phyloP scores from a whole-genome alignment of 2,113 vertebrate genomes.

The Puma concolor region DNA sequence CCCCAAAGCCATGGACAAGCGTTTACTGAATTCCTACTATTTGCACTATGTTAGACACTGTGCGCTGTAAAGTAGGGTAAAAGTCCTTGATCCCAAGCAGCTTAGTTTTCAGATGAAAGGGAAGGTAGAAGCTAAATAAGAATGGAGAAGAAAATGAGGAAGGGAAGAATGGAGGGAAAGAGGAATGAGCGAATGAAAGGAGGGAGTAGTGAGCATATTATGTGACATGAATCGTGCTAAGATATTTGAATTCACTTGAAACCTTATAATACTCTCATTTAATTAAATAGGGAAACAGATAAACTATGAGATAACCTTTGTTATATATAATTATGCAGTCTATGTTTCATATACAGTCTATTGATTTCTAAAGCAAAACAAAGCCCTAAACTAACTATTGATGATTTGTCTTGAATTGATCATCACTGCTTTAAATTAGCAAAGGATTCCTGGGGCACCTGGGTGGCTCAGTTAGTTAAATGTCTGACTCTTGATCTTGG shows the following conservation, averaged over 20 bases:
- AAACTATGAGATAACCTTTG: background rate
- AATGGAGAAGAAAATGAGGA: background rate
- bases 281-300: background rate
- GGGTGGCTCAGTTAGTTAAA: too few species aligned
- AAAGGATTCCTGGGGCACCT: background rate
- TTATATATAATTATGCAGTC: background rate
- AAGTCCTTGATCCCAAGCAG: background rate
- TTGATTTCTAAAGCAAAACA: background rate
- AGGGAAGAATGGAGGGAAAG: background rate
- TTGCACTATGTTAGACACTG: background rate
- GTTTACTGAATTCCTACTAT: background rate
- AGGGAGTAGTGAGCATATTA: background rate
- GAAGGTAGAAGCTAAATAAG: background rate
- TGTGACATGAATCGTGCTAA: background rate
- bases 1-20: background rate
- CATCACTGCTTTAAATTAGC: slow-evolving; percentile 17
- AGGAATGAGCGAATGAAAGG: background rate
- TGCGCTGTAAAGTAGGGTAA: background rate
- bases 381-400: background rate
- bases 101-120: background rate
- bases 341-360: background rate
- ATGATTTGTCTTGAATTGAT: background rate
- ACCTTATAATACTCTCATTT: background rate
- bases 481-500: too few species aligned
- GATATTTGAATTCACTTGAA: background rate